Evolutionary conservation across 1,140 invertebrate genomes (phyloP), one percentile per base, ranked within the genome.

Genomic region (Saccostrea echinata): DNA sequence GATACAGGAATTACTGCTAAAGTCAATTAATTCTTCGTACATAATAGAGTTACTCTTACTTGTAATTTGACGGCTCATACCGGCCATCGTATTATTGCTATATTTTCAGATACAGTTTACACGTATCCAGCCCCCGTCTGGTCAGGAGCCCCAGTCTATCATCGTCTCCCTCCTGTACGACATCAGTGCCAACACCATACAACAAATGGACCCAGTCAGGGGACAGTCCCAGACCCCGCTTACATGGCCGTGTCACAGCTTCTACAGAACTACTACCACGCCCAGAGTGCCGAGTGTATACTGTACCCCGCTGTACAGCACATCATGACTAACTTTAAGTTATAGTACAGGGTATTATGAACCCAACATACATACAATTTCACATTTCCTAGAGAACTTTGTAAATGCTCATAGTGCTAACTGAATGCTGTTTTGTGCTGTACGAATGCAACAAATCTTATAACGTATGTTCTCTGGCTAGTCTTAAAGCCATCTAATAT

Each of bases 151-250:
- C 24, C 96, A 97, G 12, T 97, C 97, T 6, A 93, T 99, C 33
- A 97, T 98, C 12, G 95, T 99, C 88, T 98, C 98, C 1, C 95
- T 99, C 57, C 97, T 99, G 13, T 98, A 99, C 93, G 98, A 99
- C 94, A 96, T 97, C 68, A 96, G 96, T 89, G 96, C 96, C 24
- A 99, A 99, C 95, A 95, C 97, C 12, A 98, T 98, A 8, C 97
- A 97, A 92, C 95, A 98, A 83, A 97, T 98, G 2, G 97, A 98
- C 91, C 91, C 96, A 97, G 27, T 96, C 96, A 83, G 30, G 16
- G 83, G 64, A 9, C 88, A 89, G 24, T 55, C 76, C 43, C 85
- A 89, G 85, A 91, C 89, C 85, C 92, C 88, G 92, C 86, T 27
- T 91, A 89, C 85, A 91, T 90, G 61, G 96, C 96, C 3, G 96